A percentile compares a stretch with the other conserved stretches of the same genome.
Evolutionary conservation across 1,140 invertebrate genomes (phyloP).

Genomic region (Ladona fulva): DNA sequence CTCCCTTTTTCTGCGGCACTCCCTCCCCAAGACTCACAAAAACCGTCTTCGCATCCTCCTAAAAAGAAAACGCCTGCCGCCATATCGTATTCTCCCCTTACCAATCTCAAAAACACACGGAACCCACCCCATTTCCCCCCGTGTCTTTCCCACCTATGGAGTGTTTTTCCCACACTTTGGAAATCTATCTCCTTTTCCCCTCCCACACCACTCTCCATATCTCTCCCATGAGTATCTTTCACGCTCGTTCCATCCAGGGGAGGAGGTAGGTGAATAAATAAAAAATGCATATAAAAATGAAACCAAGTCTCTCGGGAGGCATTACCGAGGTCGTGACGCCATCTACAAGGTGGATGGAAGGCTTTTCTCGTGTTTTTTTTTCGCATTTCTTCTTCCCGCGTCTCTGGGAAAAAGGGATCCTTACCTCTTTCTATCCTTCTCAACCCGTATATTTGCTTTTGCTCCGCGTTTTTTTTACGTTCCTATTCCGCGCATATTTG

Average conservation of each 20-base stretch:
- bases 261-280: constrained; percentile 2
- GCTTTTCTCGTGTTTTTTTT: not conserved
- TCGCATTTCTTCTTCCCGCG: not conserved
- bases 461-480: too few relatives aligned
- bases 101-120: not conserved
- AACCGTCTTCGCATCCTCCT: not conserved
- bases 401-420: not conserved
- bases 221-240: not conserved
- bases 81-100: not conserved
- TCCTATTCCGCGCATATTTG: too few relatives aligned
- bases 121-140: not conserved
- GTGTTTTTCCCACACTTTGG: constrained; percentile 4
- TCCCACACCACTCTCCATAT: not conserved
- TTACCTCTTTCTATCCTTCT: not conserved
- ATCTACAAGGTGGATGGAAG: not conserved
- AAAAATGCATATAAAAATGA: constrained; percentile 11
- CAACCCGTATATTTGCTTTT: too few relatives aligned
- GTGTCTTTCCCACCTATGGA: constrained; percentile 2
- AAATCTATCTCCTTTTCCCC: not conserved
- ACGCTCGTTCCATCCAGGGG: not conserved
- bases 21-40: not conserved
- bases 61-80: not conserved
- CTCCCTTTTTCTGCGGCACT: not conserved
- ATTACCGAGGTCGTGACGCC: not conserved
- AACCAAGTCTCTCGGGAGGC: constrained; percentile 1